Evolutionary conservation across 2,797 vertebrate species (phyloP).

Genomic region (Micropoecilia bifurca): DNA sequence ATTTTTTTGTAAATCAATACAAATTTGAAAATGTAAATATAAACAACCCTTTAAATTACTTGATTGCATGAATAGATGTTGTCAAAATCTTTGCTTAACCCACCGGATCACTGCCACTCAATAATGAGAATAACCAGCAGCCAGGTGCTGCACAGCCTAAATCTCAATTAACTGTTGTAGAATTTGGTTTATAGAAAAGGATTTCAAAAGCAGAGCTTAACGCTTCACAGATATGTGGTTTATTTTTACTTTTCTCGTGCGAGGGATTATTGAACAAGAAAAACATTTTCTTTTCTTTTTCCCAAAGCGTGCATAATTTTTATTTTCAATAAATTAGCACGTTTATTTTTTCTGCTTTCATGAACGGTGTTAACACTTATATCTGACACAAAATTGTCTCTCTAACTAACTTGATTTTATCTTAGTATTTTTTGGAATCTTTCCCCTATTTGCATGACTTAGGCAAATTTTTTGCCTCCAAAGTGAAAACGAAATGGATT

Average conservation of each 20-base stretch:
- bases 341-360: constrained; percentile 27
- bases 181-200: constrained; percentile 24
- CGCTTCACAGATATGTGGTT: constrained; percentile 15
- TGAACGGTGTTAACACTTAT: background rate
- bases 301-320: constrained; percentile 26
- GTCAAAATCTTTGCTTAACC: constrained; percentile 36
- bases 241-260: constrained; percentile 37
- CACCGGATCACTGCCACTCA: constrained; percentile 41
- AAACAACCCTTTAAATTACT: constrained; percentile 8
- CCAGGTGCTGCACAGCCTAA: constrained; percentile 58
- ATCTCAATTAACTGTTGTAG: constrained; percentile 53
- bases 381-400: constrained; percentile 7
- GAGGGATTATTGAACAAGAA: constrained; percentile 52
- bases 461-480: background rate
- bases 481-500: background rate
- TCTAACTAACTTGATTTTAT: background rate
- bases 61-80: constrained; percentile 17
- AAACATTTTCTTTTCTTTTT: constrained; percentile 21
- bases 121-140: constrained; percentile 42
- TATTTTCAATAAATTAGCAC: constrained; percentile 36
- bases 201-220: constrained; percentile 38
- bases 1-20: constrained; percentile 39
- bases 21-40: constrained; percentile 7
- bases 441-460: background rate
- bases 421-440: background rate